Evolutionary conservation across 2,113 vertebrate genomes (phyloP), one percentile per base, ranked within the genome.

Genomic region (Stomatorhinus ivindoensis): DNA sequence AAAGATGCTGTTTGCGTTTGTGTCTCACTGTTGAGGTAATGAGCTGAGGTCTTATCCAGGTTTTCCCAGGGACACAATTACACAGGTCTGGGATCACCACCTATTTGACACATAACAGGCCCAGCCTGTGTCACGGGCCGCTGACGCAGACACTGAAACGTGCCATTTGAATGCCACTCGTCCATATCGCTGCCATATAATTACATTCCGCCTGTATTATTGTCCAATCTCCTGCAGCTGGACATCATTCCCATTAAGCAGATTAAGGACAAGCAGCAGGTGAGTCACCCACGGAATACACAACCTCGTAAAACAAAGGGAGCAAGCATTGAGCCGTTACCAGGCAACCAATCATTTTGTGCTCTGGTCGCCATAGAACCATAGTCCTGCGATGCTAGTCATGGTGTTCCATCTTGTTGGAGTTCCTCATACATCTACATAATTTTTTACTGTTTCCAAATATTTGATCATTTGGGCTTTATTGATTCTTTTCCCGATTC

Each of bases 321-420:
- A 19, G 58, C 88, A 82, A 86, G 88, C 89, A 90, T 90, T 92
- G 89, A 89, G 69, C 90, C 31, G 94, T 96, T 93, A 92, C 94
- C 93, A 93, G 92, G 95, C n/a, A 90, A 95, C 93, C 82, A 27
- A 89, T 61, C 80, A 88, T 91, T 93, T 91, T 89, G 35, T 92
- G 89, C 85, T 86, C 91, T 93, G 92, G 91, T 83, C 21, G 27
- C 90, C 88, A 89, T 42, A 88, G 89, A 88, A 92, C 89, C 89
- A 88, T 31, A 87, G 88, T 87, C 87, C 42, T 47, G 11, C 48
- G 39, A 88, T 47, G 87, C 61, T 87, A 35, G 13, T 17, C 15
- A n/a, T 83, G 21, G 50, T n/a, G 24, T 51, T 89, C n/a, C 48
- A 89, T 27, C 73, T 50, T 15, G 3, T 15, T 47, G 55, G 4